Evolutionary conservation across 2,113 vertebrate genomes (phyloP).

Genomic region (Cyphomyrus discorhynchus): DNA sequence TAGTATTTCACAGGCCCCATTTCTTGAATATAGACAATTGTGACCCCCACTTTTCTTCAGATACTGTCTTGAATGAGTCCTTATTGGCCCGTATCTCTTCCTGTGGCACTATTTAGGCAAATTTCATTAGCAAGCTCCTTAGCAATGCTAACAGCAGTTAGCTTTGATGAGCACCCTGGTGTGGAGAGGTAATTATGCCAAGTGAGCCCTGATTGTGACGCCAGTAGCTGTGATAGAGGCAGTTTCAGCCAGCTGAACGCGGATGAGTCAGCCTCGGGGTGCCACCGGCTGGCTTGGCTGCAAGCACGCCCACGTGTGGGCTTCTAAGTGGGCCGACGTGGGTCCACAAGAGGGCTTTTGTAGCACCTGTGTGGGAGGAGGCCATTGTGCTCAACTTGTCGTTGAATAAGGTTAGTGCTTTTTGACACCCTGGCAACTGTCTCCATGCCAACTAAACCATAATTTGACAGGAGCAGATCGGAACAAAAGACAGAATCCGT

Average conservation of each 20-base stretch:
- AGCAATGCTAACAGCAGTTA: background rate
- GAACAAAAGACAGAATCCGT: background rate
- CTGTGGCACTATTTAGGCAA: background rate
- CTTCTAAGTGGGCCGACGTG: constrained; percentile 44
- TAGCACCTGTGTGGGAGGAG: constrained; percentile 3
- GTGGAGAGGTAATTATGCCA: constrained; percentile 16
- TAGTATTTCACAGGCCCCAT: background rate
- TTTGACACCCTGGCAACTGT: constrained; percentile 47
- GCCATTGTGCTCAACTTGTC: constrained; percentile 28
- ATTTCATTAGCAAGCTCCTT: background rate
- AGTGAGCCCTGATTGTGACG: constrained; percentile 4
- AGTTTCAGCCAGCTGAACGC: background rate
- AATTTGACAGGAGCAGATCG: constrained; percentile 16
- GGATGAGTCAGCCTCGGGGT: constrained; percentile 21
- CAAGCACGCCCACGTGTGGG: background rate
- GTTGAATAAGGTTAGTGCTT: constrained; percentile 36
- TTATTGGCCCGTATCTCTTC: background rate
- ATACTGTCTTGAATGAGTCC: background rate
- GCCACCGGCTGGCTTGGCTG: constrained; percentile 8
- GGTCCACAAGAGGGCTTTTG: constrained; percentile 15
- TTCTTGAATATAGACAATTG: background rate
- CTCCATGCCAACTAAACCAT: constrained; percentile 40
- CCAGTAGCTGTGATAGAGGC: background rate
- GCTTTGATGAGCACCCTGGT: background rate
- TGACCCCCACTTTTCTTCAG: background rate